Conservation (phyloP, 2,797 vertebrate genomes). For the Urocyon cinereoargenteus region DNA sequence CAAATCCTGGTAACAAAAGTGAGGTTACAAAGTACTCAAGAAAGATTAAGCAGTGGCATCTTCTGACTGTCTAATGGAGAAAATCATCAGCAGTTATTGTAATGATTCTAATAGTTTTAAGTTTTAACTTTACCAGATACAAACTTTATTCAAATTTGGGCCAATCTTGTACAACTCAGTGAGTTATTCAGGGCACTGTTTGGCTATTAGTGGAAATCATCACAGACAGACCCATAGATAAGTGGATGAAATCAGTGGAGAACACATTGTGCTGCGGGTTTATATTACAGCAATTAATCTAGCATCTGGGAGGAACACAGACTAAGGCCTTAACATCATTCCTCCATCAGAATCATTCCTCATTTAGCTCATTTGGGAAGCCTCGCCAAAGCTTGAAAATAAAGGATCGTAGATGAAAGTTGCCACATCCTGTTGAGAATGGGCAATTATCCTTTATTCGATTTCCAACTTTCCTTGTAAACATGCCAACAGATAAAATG, state of each 20-base stretch:
- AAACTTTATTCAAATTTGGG: slow-evolving; percentile 47
- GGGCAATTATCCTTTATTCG: slow-evolving; percentile 49
- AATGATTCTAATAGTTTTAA: background rate
- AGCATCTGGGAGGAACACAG: slow-evolving; percentile 18
- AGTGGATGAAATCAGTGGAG: slow-evolving; percentile 1
- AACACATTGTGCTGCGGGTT: background rate
- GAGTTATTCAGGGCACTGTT: slow-evolving; percentile 42
- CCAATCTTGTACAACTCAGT: background rate
- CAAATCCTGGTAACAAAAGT: background rate
- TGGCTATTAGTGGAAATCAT: slow-evolving; percentile 25
- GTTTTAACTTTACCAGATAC: background rate
- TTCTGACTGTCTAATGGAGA: background rate
- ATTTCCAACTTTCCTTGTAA: slow-evolving; percentile 56
- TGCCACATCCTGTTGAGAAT: slow-evolving; percentile 29
- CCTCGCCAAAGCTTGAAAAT: slow-evolving; percentile 10
- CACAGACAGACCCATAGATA: background rate
- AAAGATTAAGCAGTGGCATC: background rate
- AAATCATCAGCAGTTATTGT: background rate
- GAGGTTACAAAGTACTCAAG: background rate
- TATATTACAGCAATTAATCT: slow-evolving; percentile 47
- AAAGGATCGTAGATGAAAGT: background rate
- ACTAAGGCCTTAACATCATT: background rate
- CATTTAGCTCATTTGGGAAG: slow-evolving; percentile 47
- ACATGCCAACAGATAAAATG: slow-evolving; percentile 31
- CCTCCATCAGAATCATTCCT: slow-evolving; percentile 39